Base-by-base conservation (phyloP, 2,113 vertebrate species). In the Rhadina sibilatrix region DNA sequence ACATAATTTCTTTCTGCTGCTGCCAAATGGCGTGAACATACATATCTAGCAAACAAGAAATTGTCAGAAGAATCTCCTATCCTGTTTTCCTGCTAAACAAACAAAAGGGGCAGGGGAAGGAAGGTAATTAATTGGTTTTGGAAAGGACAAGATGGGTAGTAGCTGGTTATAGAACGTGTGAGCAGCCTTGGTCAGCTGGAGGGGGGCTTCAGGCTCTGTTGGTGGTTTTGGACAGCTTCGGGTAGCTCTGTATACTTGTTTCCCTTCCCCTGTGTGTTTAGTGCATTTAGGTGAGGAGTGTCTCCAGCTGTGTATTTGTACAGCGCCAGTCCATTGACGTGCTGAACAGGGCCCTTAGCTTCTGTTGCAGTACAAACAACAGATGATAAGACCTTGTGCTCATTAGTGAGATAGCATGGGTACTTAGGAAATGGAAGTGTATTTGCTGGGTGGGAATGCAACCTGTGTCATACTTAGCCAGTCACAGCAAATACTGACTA, bases 371-470 rank as follows among this genome's bases (percentile, higher is more conserved):
- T 89, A 14, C 88, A 96, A 94, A 91, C 82, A 89, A 2, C 8
- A 49, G 74, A 9, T 40, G 93, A 93, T 95, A 96, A 97, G 91
- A 8, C 2, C 3, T 52, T 49, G 74, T 76, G 79, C 76, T 90
- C 42, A 4, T 90, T 83, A 74, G 75, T 23, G 71, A 83, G 88
- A 93, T 90, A 92, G 50, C 65, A 5, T 0, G 42, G 42, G 40
- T n/a, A 42, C 77, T 82, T 72, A 71, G 83, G 87, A 91, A 91
- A 68, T 50, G 53, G 89, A 37, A 64, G 49, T 79, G 66, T 72
- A 1, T 87, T 97, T 95, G 47, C 75, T 91, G 81, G 59, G 87
- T 93, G 87, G 81, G 81, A 95, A 46, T 18, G 31, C 59, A 87
- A 5, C 42, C 35, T 66, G 19, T 53, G 33, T 61, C 50, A 57